These are phyloP conservation scores for Brachyrhaphis roseni DNA, from an alignment of 2,797 vertebrate genomes.

Conservation along the genomic window DNA sequence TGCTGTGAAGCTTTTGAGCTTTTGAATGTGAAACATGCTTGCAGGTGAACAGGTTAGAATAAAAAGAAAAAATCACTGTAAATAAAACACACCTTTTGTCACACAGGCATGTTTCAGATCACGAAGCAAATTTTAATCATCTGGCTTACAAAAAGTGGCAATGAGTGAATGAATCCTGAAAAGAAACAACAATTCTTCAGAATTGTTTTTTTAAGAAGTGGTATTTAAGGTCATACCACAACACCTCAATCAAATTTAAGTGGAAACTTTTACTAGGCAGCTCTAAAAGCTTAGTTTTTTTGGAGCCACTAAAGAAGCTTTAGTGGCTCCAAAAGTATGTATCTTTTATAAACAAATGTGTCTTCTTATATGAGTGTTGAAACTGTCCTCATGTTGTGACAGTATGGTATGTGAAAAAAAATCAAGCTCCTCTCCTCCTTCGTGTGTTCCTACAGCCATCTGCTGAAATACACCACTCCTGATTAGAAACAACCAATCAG, in stretches of 20 bases:
- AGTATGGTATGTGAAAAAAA: too few species aligned
- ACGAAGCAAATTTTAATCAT: background rate
- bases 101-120: background rate
- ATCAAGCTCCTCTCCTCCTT: too few species aligned
- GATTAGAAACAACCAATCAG: too few species aligned
- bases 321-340: too few species aligned
- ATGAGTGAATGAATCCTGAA: background rate
- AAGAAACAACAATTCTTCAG: too few species aligned
- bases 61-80: background rate
- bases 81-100: background rate
- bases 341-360: too few species aligned
- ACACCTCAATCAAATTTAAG: background rate
- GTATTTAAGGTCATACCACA: background rate
- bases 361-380: too few species aligned
- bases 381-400: too few species aligned
- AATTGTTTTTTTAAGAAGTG: background rate
- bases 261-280: background rate
- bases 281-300: background rate
- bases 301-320: background rate
- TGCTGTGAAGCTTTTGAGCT: background rate
- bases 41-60: slow-evolving; percentile 9
- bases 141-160: background rate
- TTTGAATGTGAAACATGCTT: background rate
- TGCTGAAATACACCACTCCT: too few species aligned
- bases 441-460: too few species aligned